Percentiles rank a stretch among this genome's conserved stretches.
Evolutionary conservation across 2,888 invertebrate genomes (phyloP).

Genomic region (Pachymerium ferrugineum): DNA sequence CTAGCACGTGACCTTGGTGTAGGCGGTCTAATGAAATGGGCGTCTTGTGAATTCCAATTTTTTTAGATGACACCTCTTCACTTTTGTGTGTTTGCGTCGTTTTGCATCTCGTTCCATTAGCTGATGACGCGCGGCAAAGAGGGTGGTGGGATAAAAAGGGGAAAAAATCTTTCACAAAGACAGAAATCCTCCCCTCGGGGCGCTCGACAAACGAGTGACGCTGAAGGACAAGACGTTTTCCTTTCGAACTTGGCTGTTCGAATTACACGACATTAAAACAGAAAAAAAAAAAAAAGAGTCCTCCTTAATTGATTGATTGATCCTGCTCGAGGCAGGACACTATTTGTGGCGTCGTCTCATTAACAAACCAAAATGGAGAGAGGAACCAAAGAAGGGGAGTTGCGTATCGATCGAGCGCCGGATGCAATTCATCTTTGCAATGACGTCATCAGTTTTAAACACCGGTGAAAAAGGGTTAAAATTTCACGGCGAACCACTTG

Average conservation of each 20-base stretch:
- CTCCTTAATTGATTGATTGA: neutral
- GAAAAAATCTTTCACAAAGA: neutral
- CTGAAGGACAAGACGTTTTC: neutral
- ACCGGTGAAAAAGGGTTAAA: conserved; percentile 6
- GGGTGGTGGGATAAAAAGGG: neutral
- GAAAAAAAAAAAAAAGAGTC: neutral
- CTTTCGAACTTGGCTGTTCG: neutral
- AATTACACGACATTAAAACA: neutral
- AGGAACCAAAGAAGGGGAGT: conserved; percentile 2
- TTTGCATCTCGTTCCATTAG: conserved; percentile 7
- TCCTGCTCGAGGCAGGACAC: conserved; percentile 12
- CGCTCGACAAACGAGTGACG: neutral
- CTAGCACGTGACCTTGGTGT: conserved; percentile 1
- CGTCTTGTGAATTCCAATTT: neutral
- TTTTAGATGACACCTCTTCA: conserved; percentile 18
- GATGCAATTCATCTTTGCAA: neutral
- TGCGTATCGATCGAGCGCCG: conserved; percentile 1
- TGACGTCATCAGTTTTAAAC: neutral
- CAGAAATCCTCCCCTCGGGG: neutral
- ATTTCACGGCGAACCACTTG: neutral
- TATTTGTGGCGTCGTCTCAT: neutral
- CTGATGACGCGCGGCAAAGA: neutral
- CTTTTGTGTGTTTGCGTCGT: conserved; percentile 9
- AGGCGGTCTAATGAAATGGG: conserved; percentile 5
- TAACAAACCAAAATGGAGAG: conserved; percentile 19